Percentiles rank a stretch among this genome's conserved stretches.
Evolutionary conservation across 2,113 vertebrate genomes (phyloP).

Genomic region (Seriola aureovittata): DNA sequence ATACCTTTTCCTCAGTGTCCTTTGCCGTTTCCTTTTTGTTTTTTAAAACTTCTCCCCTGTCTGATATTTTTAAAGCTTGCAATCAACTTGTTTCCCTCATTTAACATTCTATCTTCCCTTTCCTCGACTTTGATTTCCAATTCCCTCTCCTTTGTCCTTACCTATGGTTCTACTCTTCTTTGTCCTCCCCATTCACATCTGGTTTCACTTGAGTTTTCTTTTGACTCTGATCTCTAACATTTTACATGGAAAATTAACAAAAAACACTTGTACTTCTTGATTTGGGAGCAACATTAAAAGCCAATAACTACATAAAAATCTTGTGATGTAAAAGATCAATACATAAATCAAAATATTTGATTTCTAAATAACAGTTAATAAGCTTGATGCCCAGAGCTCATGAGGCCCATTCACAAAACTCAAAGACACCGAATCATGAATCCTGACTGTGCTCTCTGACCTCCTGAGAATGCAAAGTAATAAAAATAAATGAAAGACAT

Average conservation of each 20-base stretch:
- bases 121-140: neutral
- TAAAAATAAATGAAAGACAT: neutral
- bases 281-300: neutral
- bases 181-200: neutral
- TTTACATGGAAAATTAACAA: neutral
- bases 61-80: constrained; percentile 1
- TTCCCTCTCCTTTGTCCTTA: neutral
- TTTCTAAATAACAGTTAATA: neutral
- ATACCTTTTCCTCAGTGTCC: constrained; percentile 34
- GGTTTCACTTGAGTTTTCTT: constrained; percentile 3
- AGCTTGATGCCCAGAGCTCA: neutral
- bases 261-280: neutral
- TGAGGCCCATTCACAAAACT: neutral
- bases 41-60: neutral
- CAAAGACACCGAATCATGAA: neutral
- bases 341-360: neutral
- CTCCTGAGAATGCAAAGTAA: neutral
- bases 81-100: constrained; percentile 7
- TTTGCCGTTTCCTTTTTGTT: constrained; percentile 24
- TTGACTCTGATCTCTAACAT: neutral
- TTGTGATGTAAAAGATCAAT: neutral
- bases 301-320: neutral
- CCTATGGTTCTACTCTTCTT: neutral
- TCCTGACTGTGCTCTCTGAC: neutral
- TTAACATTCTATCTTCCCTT: neutral